Evolutionary conservation across 2,113 vertebrate species (phyloP).

Genomic region (Gasterosteus aculeatus): DNA sequence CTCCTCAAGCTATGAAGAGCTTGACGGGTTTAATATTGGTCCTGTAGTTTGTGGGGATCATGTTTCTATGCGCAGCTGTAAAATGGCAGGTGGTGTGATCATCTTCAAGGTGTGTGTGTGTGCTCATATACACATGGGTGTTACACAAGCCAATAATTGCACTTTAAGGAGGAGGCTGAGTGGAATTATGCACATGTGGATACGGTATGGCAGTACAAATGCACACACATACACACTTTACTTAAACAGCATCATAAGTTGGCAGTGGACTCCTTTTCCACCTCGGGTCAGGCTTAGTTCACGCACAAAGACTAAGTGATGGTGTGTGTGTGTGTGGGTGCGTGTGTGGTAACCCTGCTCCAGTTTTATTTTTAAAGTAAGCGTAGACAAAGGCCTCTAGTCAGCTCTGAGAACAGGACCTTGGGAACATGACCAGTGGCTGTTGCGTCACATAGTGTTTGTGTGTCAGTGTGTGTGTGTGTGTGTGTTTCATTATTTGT

Average conservation of each 20-base stretch:
- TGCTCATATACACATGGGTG: conserved; percentile 45
- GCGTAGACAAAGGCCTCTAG: conserved; percentile 84
- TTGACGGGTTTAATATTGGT: conserved; percentile 49
- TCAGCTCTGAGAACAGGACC: conserved; percentile 85
- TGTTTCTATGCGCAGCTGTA: conserved; percentile 45
- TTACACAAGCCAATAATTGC: conserved; percentile 70
- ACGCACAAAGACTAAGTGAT: conserved; percentile 59
- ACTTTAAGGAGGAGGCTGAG: conserved; percentile 49
- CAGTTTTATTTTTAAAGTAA: conserved; percentile 84
- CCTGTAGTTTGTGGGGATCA: conserved; percentile 38
- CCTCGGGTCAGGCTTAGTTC: conserved; percentile 77
- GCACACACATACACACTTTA: conserved; percentile 48
- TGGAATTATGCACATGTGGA: conserved; percentile 62
- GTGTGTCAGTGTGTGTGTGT: conserved; percentile 47
- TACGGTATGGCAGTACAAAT: conserved; percentile 43
- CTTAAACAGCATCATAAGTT: conserved; percentile 76
- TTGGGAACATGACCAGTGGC: conserved; percentile 83
- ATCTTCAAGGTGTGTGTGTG: conserved; percentile 25
- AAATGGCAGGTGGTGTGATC: conserved; percentile 64
- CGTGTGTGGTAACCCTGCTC: conserved; percentile 75
- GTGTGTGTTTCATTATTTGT: conserved; percentile 2
- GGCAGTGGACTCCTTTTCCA: conserved; percentile 76
- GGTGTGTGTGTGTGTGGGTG: conserved; percentile 11
- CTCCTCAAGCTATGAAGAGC: conserved; percentile 36
- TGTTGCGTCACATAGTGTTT: conserved; percentile 79